Evolutionary conservation across 30 jellyfish, hydroid and myxozoan genomes (phyloP), one percentile per base, ranked within the genome.

Genomic region (Turritopsis rubra): DNA sequence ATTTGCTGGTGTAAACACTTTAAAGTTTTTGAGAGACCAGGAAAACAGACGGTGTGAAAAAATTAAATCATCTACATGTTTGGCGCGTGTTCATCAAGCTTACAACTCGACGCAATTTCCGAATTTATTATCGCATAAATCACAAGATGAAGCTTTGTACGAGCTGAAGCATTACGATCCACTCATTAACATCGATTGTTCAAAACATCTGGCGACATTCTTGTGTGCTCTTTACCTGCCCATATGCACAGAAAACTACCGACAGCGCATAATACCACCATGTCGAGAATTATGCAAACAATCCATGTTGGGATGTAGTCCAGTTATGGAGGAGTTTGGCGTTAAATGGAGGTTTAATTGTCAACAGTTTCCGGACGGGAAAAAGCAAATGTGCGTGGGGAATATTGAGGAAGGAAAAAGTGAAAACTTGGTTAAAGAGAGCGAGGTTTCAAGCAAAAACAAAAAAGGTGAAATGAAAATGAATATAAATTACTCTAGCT

Each of bases 201-300:
- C 97, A 20, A 81, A 73, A 73, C 89, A 91, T 52, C 73, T 91
- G 83, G 85, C 86, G 60, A 82, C 81, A 73, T 91, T 91, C 85
- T 81, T 91, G 79, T 91, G 97, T 73, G 83, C 97, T 30, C 90
- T 86, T 83, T 91, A 91, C 84, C 90, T 84, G 53, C 97, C 97
- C 21, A 81, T 86, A 23, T 91, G 97, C 85, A 75, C 93, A 73
- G 95, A 75, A 53, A 80, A 82, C 60, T 87, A 84, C 29, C 83
- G 88, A 52, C 79, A 87, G 26, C 88, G 93, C 19, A 76, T 91
- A 52, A 41, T 41, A 41, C 97, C 97, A 66, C 97, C 97, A 72
- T 91, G 97, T 75, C 97, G 96, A 21, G 60, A 54, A 71, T 73
- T 86, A 71, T 91, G 97, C 75, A 76, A 70, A 72, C 91, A 88